A percentile compares a stretch with the other conserved stretches of the same genome.
Evolutionary conservation across 2,113 vertebrate genomes (phyloP).

Genomic region (Phaethon lepturus): DNA sequence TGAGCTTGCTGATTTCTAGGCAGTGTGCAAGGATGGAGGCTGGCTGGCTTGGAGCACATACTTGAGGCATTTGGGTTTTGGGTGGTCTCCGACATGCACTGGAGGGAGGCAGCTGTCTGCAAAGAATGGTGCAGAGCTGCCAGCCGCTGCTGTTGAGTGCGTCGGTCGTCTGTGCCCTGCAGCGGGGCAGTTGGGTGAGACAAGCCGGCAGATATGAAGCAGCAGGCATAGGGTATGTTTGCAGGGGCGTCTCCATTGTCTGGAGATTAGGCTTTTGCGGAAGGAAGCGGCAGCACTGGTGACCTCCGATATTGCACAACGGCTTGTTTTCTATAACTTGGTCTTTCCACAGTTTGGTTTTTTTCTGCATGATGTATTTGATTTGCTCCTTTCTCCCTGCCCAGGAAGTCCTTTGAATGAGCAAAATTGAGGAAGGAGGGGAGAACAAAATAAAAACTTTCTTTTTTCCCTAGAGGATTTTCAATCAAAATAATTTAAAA

Average conservation of each 20-base stretch:
- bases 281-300: not conserved
- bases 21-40: not conserved
- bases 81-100: accelerated
- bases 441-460: slow-evolving; percentile 1
- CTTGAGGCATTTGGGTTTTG: not conserved
- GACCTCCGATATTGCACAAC: not conserved
- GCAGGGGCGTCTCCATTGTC: not conserved
- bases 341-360: not conserved
- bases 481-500: slow-evolving; percentile 69
- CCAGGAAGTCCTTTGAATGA: not conserved
- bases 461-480: slow-evolving; percentile 43
- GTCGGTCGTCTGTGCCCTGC: not conserved
- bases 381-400: not conserved
- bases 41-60: not conserved
- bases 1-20: not conserved
- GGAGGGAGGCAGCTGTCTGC: not conserved
- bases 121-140: not conserved
- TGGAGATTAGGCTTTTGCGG: not conserved
- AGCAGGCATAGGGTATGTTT: not conserved
- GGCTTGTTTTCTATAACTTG: not conserved
- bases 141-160: not conserved
- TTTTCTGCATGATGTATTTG: not conserved
- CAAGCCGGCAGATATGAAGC: not conserved
- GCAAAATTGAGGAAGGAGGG: slow-evolving; percentile 10
- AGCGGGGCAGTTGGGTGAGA: not conserved